Base-by-base conservation (phyloP, 1,140 invertebrate species). In the Matsumurasca onukii region DNA sequence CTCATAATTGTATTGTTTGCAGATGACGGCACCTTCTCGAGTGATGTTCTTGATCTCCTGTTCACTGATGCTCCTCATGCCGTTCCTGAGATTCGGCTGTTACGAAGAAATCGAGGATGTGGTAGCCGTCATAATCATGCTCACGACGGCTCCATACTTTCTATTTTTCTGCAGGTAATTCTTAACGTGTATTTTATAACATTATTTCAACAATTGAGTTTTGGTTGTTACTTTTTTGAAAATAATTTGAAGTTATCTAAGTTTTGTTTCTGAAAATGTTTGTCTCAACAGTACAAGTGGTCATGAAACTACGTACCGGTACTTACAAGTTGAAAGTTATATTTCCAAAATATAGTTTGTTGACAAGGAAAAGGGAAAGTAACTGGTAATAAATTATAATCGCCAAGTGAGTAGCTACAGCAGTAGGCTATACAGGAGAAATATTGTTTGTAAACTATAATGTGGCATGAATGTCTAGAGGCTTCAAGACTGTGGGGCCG, bases 401-500 rank as follows among this genome's bases (percentile, higher is more conserved):
- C n/a, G n/a, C n/a, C n/a, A n/a, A n/a, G n/a, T n/a, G n/a, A n/a
- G n/a, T n/a, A n/a, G n/a, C n/a, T n/a, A n/a, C n/a, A n/a, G n/a
- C n/a, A n/a, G n/a, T n/a, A n/a, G n/a, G n/a, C n/a, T n/a, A n/a
- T n/a, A n/a, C n/a, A n/a, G n/a, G n/a, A n/a, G n/a, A n/a, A n/a
- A n/a, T n/a, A n/a, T n/a, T n/a, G n/a, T n/a, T n/a, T n/a, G n/a
- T n/a, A n/a, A n/a, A n/a, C n/a, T n/a, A n/a, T n/a, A n/a, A n/a
- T n/a, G n/a, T n/a, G n/a, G n/a, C n/a, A n/a, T n/a, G n/a, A n/a
- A 55, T 55, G 5, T 55, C 9, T 78, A 95, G 96, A 76, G 97
- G 97, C 27, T 97, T 99, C 78, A 97, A 97, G 78, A 97, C 96
- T 0, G 95, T 99, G 0, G 97, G 97, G 1, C 97, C 97, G 5